Conservation (phyloP, 2,797 vertebrate genomes). For the Emys orbicularis region DNA sequence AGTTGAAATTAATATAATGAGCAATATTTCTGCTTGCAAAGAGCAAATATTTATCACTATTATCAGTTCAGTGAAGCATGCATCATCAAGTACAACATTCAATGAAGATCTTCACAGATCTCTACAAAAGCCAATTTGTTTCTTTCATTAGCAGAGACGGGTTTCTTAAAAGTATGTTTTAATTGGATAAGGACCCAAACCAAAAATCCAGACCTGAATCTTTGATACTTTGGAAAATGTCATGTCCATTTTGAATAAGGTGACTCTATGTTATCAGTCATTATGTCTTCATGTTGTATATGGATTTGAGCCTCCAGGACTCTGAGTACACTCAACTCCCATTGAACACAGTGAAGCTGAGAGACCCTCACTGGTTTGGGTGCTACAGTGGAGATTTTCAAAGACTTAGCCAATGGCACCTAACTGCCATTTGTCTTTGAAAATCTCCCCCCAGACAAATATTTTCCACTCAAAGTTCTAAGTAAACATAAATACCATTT, state of each 20-base stretch:
- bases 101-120: neutral
- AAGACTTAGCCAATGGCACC: neutral
- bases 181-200: neutral
- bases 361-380: neutral
- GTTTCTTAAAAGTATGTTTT: neutral
- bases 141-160: neutral
- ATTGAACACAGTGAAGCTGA: neutral
- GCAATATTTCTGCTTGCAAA: neutral
- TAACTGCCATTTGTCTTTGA: neutral
- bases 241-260: fast-evolving
- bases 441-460: neutral
- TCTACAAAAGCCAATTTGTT: neutral
- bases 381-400: neutral
- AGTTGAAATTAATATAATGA: neutral
- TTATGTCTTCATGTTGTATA: neutral
- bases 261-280: neutral
- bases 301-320: neutral
- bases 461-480: neutral
- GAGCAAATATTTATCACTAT: neutral
- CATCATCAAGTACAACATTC: neutral
- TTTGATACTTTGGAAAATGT: neutral
- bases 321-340: neutral
- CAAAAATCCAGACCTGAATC: neutral
- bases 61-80: neutral
- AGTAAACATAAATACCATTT: neutral